A percentile compares a stretch with the other conserved stretches of the same genome.
phyloP scores from a whole-genome alignment of 2,113 vertebrate species.

The Xiphophorus hellerii region DNA sequence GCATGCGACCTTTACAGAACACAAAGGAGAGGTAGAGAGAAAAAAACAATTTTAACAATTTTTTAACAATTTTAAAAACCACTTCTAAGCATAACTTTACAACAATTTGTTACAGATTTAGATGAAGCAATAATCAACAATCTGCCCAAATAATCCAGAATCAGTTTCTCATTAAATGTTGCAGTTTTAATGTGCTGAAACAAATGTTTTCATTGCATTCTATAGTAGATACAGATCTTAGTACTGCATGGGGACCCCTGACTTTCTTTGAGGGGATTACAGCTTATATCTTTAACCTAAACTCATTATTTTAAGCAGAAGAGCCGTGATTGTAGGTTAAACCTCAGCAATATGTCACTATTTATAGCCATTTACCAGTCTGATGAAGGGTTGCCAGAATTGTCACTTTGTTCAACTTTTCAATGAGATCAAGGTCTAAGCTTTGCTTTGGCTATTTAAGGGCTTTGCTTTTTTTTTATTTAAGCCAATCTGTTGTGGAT shows the following conservation, averaged over 20 bases:
- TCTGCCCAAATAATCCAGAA: neutral
- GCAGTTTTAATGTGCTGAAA: neutral
- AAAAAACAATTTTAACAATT: slow-evolving; percentile 17
- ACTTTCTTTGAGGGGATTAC: neutral
- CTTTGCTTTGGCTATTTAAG: too few species aligned
- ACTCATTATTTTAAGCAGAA: neutral
- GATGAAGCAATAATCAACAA: neutral
- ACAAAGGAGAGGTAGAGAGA: slow-evolving; percentile 43
- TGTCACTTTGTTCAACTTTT: too few species aligned
- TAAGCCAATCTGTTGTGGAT: too few species aligned
- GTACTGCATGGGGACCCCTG: neutral
- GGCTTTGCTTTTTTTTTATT: too few species aligned
- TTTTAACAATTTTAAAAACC: too few species aligned
- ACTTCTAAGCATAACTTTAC: slow-evolving; percentile 1
- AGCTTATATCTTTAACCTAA: neutral
- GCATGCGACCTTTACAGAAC: slow-evolving; percentile 85
- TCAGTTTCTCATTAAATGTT: neutral
- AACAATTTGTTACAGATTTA: neutral
- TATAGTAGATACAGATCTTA: neutral
- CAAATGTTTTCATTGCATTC: neutral
- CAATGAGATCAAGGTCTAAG: too few species aligned
- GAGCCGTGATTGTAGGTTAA: neutral
- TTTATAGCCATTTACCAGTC: too few species aligned
- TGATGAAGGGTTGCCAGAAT: too few species aligned
- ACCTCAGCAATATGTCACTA: too few species aligned